phyloP scores from a whole-genome alignment of 1,140 invertebrate genomes.

The Rhyzopertha dominica region DNA sequence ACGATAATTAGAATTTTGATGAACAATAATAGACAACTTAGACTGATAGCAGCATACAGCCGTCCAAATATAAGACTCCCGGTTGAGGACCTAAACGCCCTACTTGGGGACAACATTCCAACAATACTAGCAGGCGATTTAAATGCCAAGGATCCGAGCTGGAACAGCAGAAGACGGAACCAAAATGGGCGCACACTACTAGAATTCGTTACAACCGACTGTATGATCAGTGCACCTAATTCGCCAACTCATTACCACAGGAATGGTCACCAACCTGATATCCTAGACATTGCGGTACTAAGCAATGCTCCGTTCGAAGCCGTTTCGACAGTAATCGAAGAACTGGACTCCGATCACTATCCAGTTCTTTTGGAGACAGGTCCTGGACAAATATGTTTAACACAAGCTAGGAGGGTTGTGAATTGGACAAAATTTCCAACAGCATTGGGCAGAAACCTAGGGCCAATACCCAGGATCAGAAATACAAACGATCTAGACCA shows the following conservation, averaged over 20 bases:
- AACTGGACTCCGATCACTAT: background rate
- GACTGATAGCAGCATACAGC: background rate
- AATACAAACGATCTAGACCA: too few species aligned
- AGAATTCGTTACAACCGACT: background rate
- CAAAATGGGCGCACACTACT: background rate
- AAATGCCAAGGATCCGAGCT: constrained; percentile 8
- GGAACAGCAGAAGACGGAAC: constrained; percentile 1
- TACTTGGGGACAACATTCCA: background rate
- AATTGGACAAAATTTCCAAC: constrained; percentile 20
- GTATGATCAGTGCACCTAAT: background rate
- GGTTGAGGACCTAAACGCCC: background rate
- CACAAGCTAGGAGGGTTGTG: constrained; percentile 17
- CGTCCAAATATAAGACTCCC: background rate
- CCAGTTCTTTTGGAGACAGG: background rate
- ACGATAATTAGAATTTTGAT: background rate
- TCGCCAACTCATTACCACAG: constrained; percentile 2
- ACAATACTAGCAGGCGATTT: constrained; percentile 7
- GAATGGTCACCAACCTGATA: background rate
- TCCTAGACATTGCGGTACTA: background rate
- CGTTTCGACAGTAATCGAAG: background rate
- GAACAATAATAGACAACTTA: background rate
- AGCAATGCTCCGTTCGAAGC: background rate
- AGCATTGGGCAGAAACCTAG: constrained; percentile 7
- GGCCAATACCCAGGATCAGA: constrained; percentile 3
- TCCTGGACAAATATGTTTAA: constrained; percentile 24